phyloP scores from a whole-genome alignment of 1,140 invertebrate species.

The Potamilus streckersoni region DNA sequence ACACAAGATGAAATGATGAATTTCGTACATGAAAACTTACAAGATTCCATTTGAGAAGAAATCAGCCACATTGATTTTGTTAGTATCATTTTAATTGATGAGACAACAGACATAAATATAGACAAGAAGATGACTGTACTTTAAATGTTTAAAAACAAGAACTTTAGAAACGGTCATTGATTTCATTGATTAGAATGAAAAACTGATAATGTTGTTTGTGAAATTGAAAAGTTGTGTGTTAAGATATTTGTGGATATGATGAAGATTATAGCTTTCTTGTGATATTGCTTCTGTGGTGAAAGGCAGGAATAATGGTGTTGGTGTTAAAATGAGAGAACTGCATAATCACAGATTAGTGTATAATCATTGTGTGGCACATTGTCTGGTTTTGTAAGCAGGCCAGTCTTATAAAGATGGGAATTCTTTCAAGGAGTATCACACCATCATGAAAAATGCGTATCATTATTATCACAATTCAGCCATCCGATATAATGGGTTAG shows the following conservation, averaged over 20 bases:
- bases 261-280: slow-evolving; percentile 10
- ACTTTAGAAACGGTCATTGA: slow-evolving; percentile 9
- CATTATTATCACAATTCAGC: slow-evolving; percentile 25
- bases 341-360: slow-evolving; percentile 11
- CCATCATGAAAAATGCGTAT: slow-evolving; percentile 17
- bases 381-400: slow-evolving; percentile 9
- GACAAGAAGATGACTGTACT: slow-evolving; percentile 20
- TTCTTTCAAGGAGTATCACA: slow-evolving; percentile 10
- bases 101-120: slow-evolving; percentile 22
- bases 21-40: slow-evolving; percentile 1
- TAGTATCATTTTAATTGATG: slow-evolving; percentile 16
- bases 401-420: slow-evolving; percentile 6
- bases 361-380: slow-evolving; percentile 18
- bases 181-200: slow-evolving; percentile 23
- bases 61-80: slow-evolving; percentile 7
- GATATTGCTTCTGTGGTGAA: slow-evolving; percentile 15
- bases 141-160: slow-evolving; percentile 5
- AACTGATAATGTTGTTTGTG: slow-evolving; percentile 13
- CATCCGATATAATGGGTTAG: slow-evolving; percentile 12
- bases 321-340: slow-evolving; percentile 1
- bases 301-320: slow-evolving; percentile 1
- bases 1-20: slow-evolving; percentile 14
- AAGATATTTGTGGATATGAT: not conserved
- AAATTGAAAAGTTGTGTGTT: slow-evolving; percentile 1
- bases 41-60: not conserved